These are phyloP conservation scores for Echinops telfairi DNA, from an alignment of 2,113 vertebrate species.

Conservation along the genomic window DNA sequence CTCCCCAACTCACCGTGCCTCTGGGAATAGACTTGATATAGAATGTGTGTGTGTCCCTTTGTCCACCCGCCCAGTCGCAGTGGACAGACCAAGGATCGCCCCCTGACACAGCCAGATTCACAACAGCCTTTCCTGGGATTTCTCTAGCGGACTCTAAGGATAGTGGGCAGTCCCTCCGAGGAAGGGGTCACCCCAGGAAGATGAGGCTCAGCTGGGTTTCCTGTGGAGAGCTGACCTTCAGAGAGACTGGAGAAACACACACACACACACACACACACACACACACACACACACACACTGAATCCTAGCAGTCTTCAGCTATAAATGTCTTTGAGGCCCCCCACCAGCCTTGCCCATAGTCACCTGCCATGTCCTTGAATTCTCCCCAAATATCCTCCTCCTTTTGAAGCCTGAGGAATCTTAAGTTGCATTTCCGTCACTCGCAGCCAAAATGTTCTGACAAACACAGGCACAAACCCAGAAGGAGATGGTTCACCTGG, in stretches of 20 bases:
- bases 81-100: neutral
- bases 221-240: neutral
- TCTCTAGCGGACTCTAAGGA: neutral
- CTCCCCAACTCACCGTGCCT: neutral
- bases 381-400: neutral
- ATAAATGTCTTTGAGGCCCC: neutral
- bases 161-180: neutral
- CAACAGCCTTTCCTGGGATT: neutral
- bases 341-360: neutral
- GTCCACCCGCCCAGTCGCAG: neutral
- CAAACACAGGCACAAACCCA: neutral
- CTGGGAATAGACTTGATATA: neutral
- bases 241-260: neutral
- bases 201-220: neutral
- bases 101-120: neutral
- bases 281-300: neutral
- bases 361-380: neutral
- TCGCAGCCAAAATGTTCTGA: neutral
- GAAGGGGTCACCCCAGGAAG: neutral
- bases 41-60: neutral
- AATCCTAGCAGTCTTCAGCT: neutral
- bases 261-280: no score
- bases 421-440: neutral
- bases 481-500: neutral
- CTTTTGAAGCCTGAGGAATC: neutral